Evolutionary conservation across 2,797 vertebrate species (phyloP).

Genomic region (Erpetoichthys calabaricus): DNA sequence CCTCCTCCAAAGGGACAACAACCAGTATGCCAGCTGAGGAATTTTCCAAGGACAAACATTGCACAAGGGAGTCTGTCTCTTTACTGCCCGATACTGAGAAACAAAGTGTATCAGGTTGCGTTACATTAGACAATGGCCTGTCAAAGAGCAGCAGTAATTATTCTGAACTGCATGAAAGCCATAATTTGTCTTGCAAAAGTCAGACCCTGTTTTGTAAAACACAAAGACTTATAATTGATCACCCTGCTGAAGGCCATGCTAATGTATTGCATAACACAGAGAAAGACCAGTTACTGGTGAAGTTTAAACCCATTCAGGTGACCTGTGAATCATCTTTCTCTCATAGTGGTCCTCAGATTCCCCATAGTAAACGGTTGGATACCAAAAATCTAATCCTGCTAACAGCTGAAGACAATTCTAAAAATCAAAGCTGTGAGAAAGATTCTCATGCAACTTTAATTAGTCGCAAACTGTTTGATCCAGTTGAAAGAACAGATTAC

Average conservation of each 20-base stretch:
- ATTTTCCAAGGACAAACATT: slow-evolving; percentile 14
- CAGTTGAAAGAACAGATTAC: too few species aligned
- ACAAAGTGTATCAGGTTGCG: slow-evolving; percentile 6
- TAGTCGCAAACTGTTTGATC: too few species aligned
- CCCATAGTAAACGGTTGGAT: slow-evolving; percentile 19
- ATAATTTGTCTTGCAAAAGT: slow-evolving; percentile 7
- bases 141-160: slow-evolving; percentile 9
- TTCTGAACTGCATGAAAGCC: slow-evolving; percentile 8
- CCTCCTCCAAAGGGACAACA: slow-evolving; percentile 67
- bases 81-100: slow-evolving; percentile 5
- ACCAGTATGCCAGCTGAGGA: slow-evolving; percentile 48
- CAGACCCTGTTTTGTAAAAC: slow-evolving; percentile 27
- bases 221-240: slow-evolving; percentile 43
- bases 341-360: slow-evolving; percentile 2
- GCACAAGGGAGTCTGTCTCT: slow-evolving; percentile 22
- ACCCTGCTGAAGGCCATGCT: slow-evolving; percentile 9
- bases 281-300: neutral
- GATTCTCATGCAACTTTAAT: too few species aligned
- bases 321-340: neutral
- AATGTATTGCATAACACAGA: neutral
- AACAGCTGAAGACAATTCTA: slow-evolving; percentile 17
- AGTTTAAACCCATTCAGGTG: neutral
- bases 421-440: too few species aligned
- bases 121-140: slow-evolving; percentile 1
- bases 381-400: slow-evolving; percentile 15